phyloP scores from a whole-genome alignment of 2,113 vertebrate genomes.

The Asarcornis scutulata region DNA sequence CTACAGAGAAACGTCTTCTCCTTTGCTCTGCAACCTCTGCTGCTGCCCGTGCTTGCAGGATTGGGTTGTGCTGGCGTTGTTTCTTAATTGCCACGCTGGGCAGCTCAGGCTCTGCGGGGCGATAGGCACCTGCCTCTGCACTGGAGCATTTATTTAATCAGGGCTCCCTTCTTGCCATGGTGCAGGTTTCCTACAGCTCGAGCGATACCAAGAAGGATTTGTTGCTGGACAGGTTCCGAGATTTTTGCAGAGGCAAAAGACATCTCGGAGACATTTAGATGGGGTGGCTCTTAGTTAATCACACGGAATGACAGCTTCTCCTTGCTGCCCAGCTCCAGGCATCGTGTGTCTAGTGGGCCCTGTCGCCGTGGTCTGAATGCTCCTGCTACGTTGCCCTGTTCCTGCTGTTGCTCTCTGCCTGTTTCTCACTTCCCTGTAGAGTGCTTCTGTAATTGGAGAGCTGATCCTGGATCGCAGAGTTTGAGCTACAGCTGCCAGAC shows the following conservation, averaged over 20 bases:
- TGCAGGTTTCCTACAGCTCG: not conserved
- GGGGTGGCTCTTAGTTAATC: not conserved
- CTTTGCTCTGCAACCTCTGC: not conserved
- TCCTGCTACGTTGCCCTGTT: not conserved
- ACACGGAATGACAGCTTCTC: not conserved
- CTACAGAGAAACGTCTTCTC: not conserved
- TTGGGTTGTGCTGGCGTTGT: not conserved
- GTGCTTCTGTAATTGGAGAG: not conserved
- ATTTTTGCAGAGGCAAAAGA: not conserved
- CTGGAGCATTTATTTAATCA: not conserved
- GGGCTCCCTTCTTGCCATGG: not conserved
- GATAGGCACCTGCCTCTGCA: not conserved
- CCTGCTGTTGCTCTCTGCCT: not conserved
- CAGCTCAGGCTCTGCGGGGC: not conserved
- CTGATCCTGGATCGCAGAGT: not conserved
- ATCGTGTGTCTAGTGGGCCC: not conserved
- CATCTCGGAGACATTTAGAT: rapidly evolving
- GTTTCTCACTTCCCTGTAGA: not conserved
- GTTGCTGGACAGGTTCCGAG: not conserved
- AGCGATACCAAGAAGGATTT: not conserved
- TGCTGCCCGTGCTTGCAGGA: not conserved
- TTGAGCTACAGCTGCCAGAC: not conserved
- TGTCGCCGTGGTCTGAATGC: not conserved
- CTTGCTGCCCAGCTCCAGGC: not conserved
- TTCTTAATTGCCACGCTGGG: not conserved